These are phyloP conservation scores for Caerostris extrusa DNA, from an alignment of 1,140 invertebrate genomes.

Conservation along the genomic window DNA sequence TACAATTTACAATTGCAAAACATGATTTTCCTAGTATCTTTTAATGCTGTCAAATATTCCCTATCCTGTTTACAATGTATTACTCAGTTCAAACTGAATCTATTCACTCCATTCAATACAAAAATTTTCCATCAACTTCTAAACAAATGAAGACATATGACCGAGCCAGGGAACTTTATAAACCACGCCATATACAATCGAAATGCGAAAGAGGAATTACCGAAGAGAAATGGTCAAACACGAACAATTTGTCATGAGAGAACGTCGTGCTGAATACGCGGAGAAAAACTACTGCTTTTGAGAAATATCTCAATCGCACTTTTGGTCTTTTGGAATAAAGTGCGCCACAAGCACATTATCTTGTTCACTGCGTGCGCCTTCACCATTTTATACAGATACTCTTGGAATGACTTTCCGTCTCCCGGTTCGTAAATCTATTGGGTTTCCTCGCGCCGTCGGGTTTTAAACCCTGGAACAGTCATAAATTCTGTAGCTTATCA, in stretches of 20 bases:
- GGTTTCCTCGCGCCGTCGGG: not conserved
- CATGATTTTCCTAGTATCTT: no score
- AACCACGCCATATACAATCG: not conserved
- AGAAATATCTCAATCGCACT: not conserved
- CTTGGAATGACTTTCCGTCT: conserved; percentile 7
- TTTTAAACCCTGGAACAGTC: conserved; percentile 38
- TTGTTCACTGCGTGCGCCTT: not conserved
- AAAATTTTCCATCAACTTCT: no score
- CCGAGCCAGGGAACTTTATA: not conserved
- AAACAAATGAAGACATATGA: no score
- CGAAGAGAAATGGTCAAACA: not conserved
- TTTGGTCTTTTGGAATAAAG: not conserved
- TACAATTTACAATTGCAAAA: no score
- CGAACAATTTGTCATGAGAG: not conserved
- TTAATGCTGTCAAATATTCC: no score
- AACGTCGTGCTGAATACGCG: not conserved
- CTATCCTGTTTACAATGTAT: no score
- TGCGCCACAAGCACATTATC: conserved; percentile 19
- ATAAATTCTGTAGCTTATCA: not conserved
- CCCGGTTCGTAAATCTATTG: conserved; percentile 16
- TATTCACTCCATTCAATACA: no score
- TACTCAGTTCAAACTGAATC: no score
- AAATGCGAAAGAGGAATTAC: no score
- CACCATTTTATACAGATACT: conserved; percentile 45
- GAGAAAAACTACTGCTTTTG: not conserved